Base-by-base conservation (phyloP, 2,113 vertebrate species). In the Trachemys scripta region DNA sequence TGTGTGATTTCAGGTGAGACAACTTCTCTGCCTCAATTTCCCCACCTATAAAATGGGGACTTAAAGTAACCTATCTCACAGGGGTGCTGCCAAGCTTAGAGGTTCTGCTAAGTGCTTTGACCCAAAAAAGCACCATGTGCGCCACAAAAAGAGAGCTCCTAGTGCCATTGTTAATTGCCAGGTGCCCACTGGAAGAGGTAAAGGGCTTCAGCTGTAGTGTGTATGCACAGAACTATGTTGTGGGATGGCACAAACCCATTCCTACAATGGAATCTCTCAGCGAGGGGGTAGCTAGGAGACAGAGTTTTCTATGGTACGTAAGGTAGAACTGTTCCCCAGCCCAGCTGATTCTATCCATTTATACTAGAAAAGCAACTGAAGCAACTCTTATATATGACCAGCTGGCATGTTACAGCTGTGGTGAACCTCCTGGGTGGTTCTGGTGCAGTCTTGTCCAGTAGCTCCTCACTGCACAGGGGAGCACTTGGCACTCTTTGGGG, bases 1-100 rank as follows among this genome's bases (percentile, higher is more conserved):
- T 69, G 31, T 1, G 5, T 12, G 57, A 85, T 31, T 83, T 82
- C 62, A 0, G 1, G 72, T 0, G 0, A 79, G 56, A 14, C 1
- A 56, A 17, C 8, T 86, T 69, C 57, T 75, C 45, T n/a, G 51
- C 10, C 31, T 82, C 31, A n/a, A 14, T 38, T 45, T 69, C 85
- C 50, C 65, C 12, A 9, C 35, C 79, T 47, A 5, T 25, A 59
- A 88, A 80, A 13, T 47, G 38, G 59, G 5, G 47, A 9, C 72
- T 80, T 83, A 88, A 79, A 20, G 6, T 35, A 75, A 82, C 8
- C 9, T 35, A 38, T 25, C 17, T 80, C 14, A 0, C 11, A 56
- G 42, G 65, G 3, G 31, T 31, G 10, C 53, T n/a, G 11, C n/a
- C n/a, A 25, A 53, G 24, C 17, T 53, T 14, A 62, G 82, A 0